Base-by-base conservation (phyloP, 2,888 invertebrate species). In the Sminthurides aquaticus region DNA sequence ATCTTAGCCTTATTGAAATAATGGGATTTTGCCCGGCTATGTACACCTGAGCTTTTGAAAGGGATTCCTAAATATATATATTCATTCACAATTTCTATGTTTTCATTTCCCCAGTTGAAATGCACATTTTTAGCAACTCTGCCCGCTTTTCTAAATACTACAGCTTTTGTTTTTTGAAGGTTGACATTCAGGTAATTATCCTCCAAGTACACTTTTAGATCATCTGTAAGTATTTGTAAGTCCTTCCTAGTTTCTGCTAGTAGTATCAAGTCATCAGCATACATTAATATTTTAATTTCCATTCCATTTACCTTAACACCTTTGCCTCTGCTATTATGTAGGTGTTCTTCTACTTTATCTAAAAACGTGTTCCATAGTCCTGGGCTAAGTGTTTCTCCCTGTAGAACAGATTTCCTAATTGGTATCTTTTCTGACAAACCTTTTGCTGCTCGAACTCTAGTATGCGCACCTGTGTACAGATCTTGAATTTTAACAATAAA, bases 391-490 rank as follows among this genome's bases (percentile, higher is more conserved):
- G 43, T 34, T 34, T 34, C 43, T 15, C 43, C 43, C 43, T 34
- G 43, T 5, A 34, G 15, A 11, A 34, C 43, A 11, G 8, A 5
- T 15, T 34, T 34, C 15, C 15, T 15, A 11, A 34, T 15, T 11
- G 8, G 5, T 11, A 34, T 15, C 15, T 5, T 15, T 11, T 34
- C 43, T 15, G 43, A 11, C 5, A 11, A 34, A 15, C 43, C 43
- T 34, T 34, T 5, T 11, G 8, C 15, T 11, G 43, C 43, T 34
- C n/a, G 24, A 1, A 62, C 27, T n/a, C 18, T 20, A 15, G 20
- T 56, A 5, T 25, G 20, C 1, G 62, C 62, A 2, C n/a, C 24
- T 2, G 3, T 34, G 26, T 62, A 62, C 1, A 62, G 25, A 15
- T 2, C 20, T 26, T 25, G 20, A 20, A 62, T 2, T 2, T 34